phyloP scores from a whole-genome alignment of 2,797 vertebrate species.

The Lepidocolaptes lacrymiger region DNA sequence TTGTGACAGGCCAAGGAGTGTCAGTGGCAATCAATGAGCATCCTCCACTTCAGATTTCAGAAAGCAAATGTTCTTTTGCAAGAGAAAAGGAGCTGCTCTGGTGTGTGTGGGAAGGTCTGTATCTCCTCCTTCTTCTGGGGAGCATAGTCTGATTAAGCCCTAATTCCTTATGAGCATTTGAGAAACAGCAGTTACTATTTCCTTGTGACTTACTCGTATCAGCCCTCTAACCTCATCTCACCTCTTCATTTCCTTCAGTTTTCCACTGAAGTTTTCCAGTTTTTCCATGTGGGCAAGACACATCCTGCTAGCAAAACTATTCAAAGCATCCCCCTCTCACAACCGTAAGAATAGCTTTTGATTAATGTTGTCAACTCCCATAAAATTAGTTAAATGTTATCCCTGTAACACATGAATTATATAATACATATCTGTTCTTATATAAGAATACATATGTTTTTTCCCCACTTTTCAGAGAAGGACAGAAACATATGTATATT shows the following conservation, averaged over 20 bases:
- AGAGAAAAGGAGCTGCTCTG: not conserved
- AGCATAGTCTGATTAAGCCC: not conserved
- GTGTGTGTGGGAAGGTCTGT: rapidly evolving
- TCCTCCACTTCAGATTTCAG: not conserved
- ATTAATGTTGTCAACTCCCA: not conserved
- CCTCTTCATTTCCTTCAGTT: not conserved
- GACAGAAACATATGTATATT: not conserved
- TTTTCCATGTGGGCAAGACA: not conserved
- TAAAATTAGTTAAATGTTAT: not conserved
- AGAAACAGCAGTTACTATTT: not conserved
- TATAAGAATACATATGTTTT: rapidly evolving
- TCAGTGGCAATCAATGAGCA: not conserved
- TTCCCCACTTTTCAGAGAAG: not conserved
- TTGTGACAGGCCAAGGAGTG: not conserved
- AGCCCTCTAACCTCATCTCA: not conserved
- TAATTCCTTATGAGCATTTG: not conserved
- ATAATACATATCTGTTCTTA: not conserved
- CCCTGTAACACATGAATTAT: not conserved
- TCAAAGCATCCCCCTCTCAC: not conserved
- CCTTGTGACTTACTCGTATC: not conserved
- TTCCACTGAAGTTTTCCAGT: not conserved
- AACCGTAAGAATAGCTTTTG: not conserved
- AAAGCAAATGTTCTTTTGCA: not conserved
- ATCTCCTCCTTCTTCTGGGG: not conserved
- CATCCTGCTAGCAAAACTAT: not conserved